Conservation (phyloP, 2,113 vertebrate genomes). For the Lycaon pictus region DNA sequence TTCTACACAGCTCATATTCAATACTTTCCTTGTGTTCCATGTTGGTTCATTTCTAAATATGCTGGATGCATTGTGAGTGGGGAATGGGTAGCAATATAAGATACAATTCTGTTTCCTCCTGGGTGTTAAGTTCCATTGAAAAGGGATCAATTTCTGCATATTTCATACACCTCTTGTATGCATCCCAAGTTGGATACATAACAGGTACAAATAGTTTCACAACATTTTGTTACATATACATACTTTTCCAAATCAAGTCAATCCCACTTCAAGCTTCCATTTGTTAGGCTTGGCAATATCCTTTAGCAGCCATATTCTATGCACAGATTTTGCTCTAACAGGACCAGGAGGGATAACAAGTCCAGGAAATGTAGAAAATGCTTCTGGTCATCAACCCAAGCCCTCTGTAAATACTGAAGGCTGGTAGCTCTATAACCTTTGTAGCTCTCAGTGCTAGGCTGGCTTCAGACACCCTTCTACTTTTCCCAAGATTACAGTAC, state of each 20-base stretch:
- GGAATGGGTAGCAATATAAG: neutral
- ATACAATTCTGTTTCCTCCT: neutral
- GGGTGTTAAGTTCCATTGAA: neutral
- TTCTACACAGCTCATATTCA: neutral
- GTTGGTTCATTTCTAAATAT: neutral
- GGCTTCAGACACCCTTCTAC: neutral
- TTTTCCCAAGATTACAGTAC: neutral
- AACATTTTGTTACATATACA: neutral
- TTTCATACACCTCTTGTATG: neutral
- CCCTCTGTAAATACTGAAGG: neutral
- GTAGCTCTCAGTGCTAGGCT: neutral
- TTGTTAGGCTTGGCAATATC: neutral
- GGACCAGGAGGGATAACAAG: neutral
- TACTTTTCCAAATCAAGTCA: neutral
- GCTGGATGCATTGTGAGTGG: neutral
- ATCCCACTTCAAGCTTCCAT: neutral
- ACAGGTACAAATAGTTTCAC: neutral
- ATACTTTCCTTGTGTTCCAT: neutral
- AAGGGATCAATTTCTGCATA: neutral
- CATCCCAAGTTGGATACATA: neutral
- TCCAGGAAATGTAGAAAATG: neutral
- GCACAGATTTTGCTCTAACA: neutral
- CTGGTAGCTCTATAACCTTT: neutral
- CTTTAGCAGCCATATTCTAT: neutral
- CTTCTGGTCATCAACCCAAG: neutral